Evolutionary conservation across 2,797 vertebrate species (phyloP).

Genomic region (Spinus olivaceus): DNA sequence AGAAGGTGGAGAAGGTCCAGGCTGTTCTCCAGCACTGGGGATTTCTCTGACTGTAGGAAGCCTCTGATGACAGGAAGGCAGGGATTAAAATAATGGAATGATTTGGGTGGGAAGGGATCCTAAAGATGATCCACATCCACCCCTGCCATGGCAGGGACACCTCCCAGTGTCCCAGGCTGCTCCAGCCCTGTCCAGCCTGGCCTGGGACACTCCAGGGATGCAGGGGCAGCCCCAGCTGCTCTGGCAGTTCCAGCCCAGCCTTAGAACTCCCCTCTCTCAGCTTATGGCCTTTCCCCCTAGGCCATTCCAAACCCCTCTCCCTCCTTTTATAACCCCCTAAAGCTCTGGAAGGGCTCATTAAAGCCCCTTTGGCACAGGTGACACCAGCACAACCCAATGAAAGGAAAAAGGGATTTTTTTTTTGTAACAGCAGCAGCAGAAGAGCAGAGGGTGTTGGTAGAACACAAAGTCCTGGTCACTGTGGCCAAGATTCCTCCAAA

Average conservation of each 20-base stretch:
- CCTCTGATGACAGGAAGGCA: neutral
- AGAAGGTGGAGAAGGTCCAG: neutral
- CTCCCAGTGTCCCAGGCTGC: accelerated
- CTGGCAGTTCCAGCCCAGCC: accelerated
- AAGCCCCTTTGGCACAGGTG: neutral
- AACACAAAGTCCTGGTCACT: neutral
- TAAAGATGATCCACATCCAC: too few species aligned
- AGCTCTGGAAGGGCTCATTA: neutral
- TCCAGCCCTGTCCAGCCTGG: accelerated
- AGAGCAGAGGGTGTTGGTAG: neutral
- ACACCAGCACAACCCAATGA: neutral
- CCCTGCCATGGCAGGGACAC: neutral
- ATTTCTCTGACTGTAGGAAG: neutral
- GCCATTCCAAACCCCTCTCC: neutral
- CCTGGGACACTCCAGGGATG: neutral
- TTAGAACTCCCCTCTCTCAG: neutral
- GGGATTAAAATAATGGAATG: neutral
- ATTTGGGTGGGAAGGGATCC: neutral
- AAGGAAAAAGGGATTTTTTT: neutral
- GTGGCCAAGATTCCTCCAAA: neutral
- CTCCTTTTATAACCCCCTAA: accelerated
- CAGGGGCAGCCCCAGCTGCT: neutral
- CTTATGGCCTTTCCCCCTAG: neutral
- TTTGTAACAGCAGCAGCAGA: neutral
- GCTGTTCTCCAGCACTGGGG: neutral